A percentile compares a stretch with the other conserved stretches of the same genome.
These are phyloP conservation scores for Oncorhynchus mykiss DNA, from an alignment of 2,113 vertebrate genomes.

Conservation along the genomic window DNA sequence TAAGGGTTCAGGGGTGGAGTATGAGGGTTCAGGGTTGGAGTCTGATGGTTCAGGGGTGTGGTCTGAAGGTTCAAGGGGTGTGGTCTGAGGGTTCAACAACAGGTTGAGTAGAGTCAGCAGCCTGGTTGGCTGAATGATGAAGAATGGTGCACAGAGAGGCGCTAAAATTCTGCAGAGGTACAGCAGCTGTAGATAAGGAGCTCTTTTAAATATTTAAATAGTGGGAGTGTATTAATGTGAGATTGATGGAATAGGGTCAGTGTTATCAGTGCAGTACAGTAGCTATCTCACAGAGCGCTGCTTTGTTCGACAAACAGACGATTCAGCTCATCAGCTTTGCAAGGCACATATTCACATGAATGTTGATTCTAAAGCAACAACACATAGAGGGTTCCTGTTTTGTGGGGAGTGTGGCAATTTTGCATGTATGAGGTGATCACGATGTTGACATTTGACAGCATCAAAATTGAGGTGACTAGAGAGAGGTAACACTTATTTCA, in stretches of 20 bases:
- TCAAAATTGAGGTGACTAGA: background rate
- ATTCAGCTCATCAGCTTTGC: conserved; percentile 14
- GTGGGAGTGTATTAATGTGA: conserved; percentile 59
- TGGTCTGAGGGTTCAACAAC: no score
- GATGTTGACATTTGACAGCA: background rate
- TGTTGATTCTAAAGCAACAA: background rate
- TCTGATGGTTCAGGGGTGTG: no score
- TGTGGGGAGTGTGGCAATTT: background rate
- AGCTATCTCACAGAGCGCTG: conserved; percentile 38
- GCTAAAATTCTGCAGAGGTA: conserved; percentile 44
- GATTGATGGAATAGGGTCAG: conserved; percentile 77
- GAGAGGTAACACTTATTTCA: background rate
- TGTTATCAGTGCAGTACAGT: conserved; percentile 33
- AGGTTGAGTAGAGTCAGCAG: no score
- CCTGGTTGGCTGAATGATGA: no score
- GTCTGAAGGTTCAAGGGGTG: no score
- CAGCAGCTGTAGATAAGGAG: conserved; percentile 33
- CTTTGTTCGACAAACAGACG: conserved; percentile 26
- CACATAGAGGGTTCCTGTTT: background rate
- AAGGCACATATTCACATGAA: conserved; percentile 2
- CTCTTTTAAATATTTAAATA: conserved; percentile 77
- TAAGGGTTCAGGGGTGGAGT: no score
- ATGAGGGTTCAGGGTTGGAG: no score
- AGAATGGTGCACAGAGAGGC: conserved; percentile 2
- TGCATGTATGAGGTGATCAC: background rate